phyloP scores from a whole-genome alignment of 1,140 invertebrate species.

The Planococcus citri region DNA sequence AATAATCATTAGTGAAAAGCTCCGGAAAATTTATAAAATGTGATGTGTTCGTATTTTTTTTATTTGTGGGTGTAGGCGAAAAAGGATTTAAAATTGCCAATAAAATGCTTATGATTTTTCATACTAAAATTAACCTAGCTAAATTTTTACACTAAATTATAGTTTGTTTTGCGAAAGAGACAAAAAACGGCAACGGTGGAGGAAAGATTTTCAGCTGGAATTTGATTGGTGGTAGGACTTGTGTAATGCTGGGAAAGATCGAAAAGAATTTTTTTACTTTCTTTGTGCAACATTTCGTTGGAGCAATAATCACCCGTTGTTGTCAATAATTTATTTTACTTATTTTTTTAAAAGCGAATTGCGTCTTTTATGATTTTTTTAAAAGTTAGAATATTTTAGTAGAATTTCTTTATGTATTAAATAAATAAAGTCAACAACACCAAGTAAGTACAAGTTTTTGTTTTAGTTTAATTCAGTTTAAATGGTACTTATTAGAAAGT shows the following conservation, averaged over 20 bases:
- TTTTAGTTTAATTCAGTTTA: no score
- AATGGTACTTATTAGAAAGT: no score
- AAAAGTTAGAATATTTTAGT: background rate
- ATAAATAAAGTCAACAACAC: background rate
- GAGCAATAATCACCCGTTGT: background rate
- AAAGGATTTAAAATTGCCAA: no score
- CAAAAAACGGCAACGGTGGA: background rate
- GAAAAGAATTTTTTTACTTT: background rate
- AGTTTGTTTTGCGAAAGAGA: background rate
- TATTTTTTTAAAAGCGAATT: no score
- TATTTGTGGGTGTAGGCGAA: no score
- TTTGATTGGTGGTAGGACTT: background rate
- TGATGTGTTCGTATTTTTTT: no score
- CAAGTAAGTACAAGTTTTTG: background rate
- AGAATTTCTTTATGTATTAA: background rate
- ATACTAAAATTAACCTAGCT: no score
- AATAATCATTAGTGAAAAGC: no score
- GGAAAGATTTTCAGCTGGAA: background rate
- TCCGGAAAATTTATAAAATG: no score
- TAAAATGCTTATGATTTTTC: no score
- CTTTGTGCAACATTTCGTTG: background rate
- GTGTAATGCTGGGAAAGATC: background rate
- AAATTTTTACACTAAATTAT: no score
- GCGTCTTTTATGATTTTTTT: background rate
- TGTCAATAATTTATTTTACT: background rate